A percentile compares a stretch with the other conserved stretches of the same genome.
Conservation (phyloP, 35 echinoderm and acorn worm genomes). For the Apostichopus californicus region DNA sequence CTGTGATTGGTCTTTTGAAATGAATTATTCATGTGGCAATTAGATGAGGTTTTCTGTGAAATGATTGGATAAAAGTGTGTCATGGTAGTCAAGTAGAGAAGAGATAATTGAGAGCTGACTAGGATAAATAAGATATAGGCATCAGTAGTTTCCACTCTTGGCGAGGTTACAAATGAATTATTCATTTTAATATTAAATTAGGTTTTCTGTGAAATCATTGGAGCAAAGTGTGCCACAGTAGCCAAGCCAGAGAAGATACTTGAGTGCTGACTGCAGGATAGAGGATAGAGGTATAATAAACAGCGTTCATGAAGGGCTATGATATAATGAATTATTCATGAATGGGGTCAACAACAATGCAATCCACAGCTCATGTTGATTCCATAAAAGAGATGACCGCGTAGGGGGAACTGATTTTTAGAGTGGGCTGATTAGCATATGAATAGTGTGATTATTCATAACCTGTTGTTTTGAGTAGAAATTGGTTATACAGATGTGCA, state of each 20-base stretch:
- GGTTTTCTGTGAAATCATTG: too few species aligned
- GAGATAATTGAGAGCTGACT: too few species aligned
- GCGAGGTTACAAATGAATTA: too few species aligned
- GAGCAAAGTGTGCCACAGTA: too few species aligned
- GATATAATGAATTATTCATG: not conserved
- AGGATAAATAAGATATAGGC: too few species aligned
- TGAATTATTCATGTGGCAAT: conserved; percentile 18
- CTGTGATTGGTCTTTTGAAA: conserved; percentile 8
- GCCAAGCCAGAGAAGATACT: too few species aligned
- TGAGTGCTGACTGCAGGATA: too few species aligned
- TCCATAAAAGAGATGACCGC: not conserved
- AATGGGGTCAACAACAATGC: not conserved
- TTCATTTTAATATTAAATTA: too few species aligned
- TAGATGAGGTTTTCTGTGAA: not conserved
- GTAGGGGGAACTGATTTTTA: not conserved
- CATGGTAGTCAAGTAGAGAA: not conserved
- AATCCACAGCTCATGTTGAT: not conserved
- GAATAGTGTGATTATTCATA: not conserved
- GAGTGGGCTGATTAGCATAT: not conserved
- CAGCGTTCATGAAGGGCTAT: not conserved
- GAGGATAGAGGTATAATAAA: too few species aligned
- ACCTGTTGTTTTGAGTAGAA: not conserved
- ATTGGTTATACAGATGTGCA: not conserved
- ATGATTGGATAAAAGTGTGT: conserved; percentile 13
- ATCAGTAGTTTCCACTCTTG: too few species aligned